Percentiles rank a stretch among this genome's conserved stretches.
Evolutionary conservation across 2,797 vertebrate species (phyloP).

Genomic region (Helarctos malayanus): DNA sequence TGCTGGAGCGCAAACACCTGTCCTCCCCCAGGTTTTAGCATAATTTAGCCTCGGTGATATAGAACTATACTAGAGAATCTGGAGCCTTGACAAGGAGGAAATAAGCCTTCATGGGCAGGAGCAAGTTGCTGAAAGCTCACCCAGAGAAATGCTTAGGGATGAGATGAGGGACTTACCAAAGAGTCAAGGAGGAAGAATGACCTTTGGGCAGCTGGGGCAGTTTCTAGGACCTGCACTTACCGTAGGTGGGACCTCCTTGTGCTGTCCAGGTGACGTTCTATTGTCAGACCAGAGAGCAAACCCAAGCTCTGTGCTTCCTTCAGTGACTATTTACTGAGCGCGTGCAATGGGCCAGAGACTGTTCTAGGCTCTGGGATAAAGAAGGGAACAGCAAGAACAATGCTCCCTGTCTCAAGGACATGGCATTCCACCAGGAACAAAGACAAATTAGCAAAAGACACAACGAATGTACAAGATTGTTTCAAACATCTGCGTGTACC

Average conservation of each 20-base stretch:
- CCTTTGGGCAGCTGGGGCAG: background rate
- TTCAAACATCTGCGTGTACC: background rate
- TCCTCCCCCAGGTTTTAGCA: background rate
- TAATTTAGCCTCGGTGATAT: background rate
- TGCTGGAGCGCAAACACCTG: background rate
- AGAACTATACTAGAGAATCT: background rate
- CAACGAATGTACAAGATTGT: background rate
- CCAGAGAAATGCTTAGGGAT: background rate
- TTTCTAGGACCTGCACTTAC: background rate
- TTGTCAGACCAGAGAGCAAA: background rate
- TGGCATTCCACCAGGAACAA: background rate
- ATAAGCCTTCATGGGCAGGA: background rate
- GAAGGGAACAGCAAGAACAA: background rate
- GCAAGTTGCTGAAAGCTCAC: background rate
- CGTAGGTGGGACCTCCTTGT: no score
- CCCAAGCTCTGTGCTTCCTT: background rate
- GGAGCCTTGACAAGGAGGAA: background rate
- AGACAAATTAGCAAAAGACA: background rate
- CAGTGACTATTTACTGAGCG: background rate
- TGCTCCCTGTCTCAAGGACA: background rate
- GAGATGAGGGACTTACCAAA: background rate
- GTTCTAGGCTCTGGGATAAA: background rate
- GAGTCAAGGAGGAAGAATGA: background rate
- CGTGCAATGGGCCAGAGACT: background rate
- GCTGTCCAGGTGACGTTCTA: no score